phyloP scores from a whole-genome alignment of 1,140 invertebrate species.

The Drosophila lini region DNA sequence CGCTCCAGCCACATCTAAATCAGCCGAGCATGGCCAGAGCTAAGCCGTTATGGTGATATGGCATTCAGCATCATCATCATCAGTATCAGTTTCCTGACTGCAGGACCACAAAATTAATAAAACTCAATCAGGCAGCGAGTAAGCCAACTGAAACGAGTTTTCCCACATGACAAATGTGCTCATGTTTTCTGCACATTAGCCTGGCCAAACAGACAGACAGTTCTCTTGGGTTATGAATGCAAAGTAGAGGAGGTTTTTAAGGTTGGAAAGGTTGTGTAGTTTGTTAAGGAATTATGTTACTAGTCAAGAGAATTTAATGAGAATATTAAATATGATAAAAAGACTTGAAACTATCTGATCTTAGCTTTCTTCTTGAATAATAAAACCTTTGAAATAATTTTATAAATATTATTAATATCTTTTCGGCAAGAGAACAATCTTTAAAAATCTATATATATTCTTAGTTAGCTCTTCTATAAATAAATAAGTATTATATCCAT shows the following conservation, averaged over 20 bases:
- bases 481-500: not conserved
- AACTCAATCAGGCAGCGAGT: constrained; percentile 60
- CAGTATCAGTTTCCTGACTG: constrained; percentile 52
- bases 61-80: constrained; percentile 3
- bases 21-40: not conserved
- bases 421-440: no score
- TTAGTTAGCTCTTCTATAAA: no score
- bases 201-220: constrained; percentile 22
- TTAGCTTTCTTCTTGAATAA: no score
- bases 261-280: not conserved
- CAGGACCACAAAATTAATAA: constrained; percentile 73
- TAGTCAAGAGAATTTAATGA: no score
- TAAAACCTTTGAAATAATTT: not conserved
- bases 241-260: no score
- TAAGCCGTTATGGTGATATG: not conserved
- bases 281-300: not conserved
- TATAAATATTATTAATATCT: no score
- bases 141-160: constrained; percentile 20
- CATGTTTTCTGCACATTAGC: constrained; percentile 63
- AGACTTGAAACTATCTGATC: not conserved
- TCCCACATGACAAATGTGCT: constrained; percentile 41
- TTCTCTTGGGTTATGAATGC: constrained; percentile 16
- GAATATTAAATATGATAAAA: not conserved
- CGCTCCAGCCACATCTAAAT: constrained; percentile 2
- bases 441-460: not conserved